Conservation (phyloP, 1,140 invertebrate species). For the Antheraea mylitta region DNA sequence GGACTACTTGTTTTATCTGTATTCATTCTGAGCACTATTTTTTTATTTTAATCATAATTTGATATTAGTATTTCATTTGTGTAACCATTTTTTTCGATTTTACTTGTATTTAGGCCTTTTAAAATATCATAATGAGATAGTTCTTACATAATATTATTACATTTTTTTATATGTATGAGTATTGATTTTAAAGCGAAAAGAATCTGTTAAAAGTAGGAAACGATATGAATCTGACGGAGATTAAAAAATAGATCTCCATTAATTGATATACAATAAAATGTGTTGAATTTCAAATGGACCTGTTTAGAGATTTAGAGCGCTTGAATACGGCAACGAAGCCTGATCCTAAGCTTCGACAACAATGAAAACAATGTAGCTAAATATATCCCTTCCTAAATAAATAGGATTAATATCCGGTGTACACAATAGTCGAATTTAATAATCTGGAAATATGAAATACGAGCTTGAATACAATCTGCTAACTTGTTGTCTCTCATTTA, state of each 20-base stretch:
- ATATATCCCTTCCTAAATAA: constrained; percentile 10
- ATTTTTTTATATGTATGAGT: no score
- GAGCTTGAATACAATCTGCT: not conserved
- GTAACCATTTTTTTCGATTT: no score
- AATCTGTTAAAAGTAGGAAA: no score
- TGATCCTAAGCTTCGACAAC: not conserved
- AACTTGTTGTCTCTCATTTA: not conserved
- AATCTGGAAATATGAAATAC: not conserved
- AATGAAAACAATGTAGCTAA: constrained; percentile 7
- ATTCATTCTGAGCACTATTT: no score
- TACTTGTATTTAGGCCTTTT: no score
- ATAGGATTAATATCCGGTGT: constrained; percentile 9
- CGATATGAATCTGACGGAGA: no score
- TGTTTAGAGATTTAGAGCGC: not conserved
- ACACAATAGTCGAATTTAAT: not conserved
- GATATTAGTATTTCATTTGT: no score
- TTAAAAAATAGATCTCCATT: not conserved
- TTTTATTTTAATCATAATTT: no score
- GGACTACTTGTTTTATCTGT: no score
- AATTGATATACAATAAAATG: not conserved
- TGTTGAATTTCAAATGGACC: not conserved
- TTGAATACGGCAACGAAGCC: not conserved
- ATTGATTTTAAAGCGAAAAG: no score
- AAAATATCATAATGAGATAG: no score
- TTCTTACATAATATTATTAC: no score